A percentile compares a stretch with the other conserved stretches of the same genome.
These are phyloP conservation scores for Xanthostigma xanthostigma DNA, from an alignment of 2,888 invertebrate genomes.

Conservation along the genomic window DNA sequence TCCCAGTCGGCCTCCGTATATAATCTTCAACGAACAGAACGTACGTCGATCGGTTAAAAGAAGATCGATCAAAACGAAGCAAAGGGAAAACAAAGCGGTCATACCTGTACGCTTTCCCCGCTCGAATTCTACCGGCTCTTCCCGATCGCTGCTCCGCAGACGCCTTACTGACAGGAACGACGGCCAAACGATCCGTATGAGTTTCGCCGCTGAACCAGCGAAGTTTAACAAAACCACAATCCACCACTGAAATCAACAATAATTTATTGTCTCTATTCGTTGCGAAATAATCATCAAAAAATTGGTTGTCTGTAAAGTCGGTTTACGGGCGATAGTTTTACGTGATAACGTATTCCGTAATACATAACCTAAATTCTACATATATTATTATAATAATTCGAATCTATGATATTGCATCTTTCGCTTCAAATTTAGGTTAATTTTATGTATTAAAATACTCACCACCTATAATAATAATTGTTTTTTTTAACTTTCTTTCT, in stretches of 20 bases:
- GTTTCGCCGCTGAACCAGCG: conserved; percentile 76
- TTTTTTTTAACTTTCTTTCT: no score
- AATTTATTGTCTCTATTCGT: no score
- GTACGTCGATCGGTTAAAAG: not conserved
- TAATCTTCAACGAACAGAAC: conserved; percentile 33
- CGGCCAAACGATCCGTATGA: conserved; percentile 69
- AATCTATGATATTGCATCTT: no score
- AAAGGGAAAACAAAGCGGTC: not conserved
- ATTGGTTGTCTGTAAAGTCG: no score
- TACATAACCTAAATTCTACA: no score
- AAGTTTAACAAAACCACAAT: conserved; percentile 90
- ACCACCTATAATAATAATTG: no score
- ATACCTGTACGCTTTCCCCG: conserved; percentile 73
- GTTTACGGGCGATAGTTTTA: no score
- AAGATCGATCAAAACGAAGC: not conserved
- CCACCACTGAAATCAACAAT: conserved; percentile 55
- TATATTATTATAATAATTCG: no score
- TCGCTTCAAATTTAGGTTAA: no score
- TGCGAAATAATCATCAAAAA: no score
- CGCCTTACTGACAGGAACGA: conserved; percentile 71
- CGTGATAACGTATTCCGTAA: no score
- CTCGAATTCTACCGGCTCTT: conserved; percentile 68
- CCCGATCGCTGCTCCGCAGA: conserved; percentile 89
- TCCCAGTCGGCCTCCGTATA: conserved; percentile 65
- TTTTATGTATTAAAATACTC: no score